Conservation (phyloP, 2,113 vertebrate species). For the Pygoscelis antarcticus region DNA sequence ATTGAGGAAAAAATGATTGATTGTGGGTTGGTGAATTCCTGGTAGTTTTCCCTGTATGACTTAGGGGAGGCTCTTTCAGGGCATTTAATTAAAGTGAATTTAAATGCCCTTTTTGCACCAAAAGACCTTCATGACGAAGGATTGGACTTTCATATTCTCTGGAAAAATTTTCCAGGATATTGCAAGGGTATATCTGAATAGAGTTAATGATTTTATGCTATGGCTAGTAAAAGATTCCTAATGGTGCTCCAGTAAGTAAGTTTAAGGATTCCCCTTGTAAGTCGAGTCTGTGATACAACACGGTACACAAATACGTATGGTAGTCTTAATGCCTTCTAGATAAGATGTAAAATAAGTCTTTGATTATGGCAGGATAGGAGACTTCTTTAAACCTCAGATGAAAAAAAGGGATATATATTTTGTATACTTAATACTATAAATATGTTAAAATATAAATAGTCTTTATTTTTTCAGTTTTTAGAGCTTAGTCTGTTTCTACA, state of each 20-base stretch:
- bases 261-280: not conserved
- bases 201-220: not conserved
- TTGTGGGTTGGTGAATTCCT: not conserved
- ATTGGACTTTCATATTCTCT: not conserved
- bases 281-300: not conserved
- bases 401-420: not conserved
- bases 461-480: not conserved
- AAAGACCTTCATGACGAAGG: rapidly evolving
- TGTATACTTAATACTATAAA: not conserved
- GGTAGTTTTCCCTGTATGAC: not conserved
- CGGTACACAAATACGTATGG: rapidly evolving
- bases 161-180: not conserved
- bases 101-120: not conserved
- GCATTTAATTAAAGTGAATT: not conserved
- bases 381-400: not conserved
- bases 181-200: not conserved
- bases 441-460: not conserved
- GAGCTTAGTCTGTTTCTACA: not conserved
- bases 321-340: not conserved
- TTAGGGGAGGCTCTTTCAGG: not conserved
- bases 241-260: not conserved
- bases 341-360: not conserved
- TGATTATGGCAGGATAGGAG: not conserved
- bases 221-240: not conserved
- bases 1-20: not conserved